phyloP scores from a whole-genome alignment of 2,113 vertebrate genomes.

The Fulmarus glacialis region DNA sequence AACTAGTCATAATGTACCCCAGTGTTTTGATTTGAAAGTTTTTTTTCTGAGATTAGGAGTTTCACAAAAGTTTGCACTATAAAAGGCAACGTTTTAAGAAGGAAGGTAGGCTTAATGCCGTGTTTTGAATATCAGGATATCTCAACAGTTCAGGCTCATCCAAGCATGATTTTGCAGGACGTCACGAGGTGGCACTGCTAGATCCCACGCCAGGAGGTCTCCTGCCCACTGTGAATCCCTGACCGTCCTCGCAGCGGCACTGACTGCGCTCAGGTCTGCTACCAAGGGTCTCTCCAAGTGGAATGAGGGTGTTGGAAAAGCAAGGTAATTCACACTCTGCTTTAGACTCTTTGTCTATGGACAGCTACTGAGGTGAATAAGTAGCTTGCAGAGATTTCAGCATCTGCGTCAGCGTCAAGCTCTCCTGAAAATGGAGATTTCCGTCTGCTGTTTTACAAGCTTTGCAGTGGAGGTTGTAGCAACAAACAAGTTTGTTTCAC shows the following conservation, averaged over 20 bases:
- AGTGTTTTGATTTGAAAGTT: background rate
- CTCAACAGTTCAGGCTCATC: background rate
- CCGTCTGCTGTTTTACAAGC: background rate
- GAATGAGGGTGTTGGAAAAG: background rate
- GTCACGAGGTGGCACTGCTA: background rate
- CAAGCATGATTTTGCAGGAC: background rate
- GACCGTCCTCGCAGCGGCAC: background rate
- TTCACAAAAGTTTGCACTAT: background rate
- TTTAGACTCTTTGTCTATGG: background rate
- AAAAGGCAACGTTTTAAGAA: background rate
- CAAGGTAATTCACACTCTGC: background rate
- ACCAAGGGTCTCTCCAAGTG: background rate
- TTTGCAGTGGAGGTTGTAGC: background rate
- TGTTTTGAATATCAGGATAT: background rate
- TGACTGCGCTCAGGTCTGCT: accelerated
- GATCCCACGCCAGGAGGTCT: background rate
- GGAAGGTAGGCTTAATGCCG: background rate
- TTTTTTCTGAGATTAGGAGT: background rate
- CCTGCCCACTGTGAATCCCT: background rate
- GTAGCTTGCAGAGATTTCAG: background rate
- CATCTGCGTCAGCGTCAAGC: accelerated
- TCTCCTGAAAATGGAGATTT: background rate
- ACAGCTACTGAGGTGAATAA: background rate
- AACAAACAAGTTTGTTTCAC: background rate
- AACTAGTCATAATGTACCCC: background rate